Conservation (phyloP, 2,797 vertebrate species). For the Sandelia bainsii region DNA sequence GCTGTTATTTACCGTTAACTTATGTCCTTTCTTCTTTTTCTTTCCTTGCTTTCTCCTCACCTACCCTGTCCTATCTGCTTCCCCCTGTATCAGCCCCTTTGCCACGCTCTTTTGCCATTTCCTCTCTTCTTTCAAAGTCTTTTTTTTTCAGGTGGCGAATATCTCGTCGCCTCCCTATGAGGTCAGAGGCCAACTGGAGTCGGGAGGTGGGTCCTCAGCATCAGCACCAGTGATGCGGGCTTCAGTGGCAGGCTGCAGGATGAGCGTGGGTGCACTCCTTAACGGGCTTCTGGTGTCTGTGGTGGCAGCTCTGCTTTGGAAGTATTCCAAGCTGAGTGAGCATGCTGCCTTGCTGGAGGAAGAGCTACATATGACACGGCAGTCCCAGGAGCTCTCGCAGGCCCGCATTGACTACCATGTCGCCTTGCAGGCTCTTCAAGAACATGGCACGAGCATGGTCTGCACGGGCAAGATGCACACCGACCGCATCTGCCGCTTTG, state of each 20-base stretch:
- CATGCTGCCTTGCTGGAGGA: constrained; percentile 90
- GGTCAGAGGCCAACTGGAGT: constrained; percentile 59
- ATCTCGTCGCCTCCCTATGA: constrained; percentile 47
- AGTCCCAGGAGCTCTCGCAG: constrained; percentile 88
- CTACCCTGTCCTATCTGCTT: not conserved
- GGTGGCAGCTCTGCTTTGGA: constrained; percentile 95
- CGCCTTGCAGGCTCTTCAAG: constrained; percentile 90
- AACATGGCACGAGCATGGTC: constrained; percentile 96
- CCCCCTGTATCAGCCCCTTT: not conserved
- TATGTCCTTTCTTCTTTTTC: not conserved
- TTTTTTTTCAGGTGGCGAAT: constrained; percentile 37
- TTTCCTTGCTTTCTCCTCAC: not conserved
- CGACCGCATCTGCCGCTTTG: constrained; percentile 95
- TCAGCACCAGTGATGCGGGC: constrained; percentile 82
- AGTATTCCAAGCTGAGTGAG: constrained; percentile 90
- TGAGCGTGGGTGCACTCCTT: constrained; percentile 92
- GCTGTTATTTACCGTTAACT: not conserved
- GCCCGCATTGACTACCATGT: constrained; percentile 91
- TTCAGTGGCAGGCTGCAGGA: constrained; percentile 83
- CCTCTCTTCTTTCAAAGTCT: constrained; percentile 28
- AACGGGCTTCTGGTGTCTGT: constrained; percentile 94
- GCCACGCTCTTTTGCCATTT: constrained; percentile 10
- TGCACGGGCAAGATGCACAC: constrained; percentile 98
- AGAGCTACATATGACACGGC: constrained; percentile 88
- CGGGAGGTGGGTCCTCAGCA: constrained; percentile 72